Conservation (phyloP, 2,797 vertebrate genomes). For the Gymnodraco acuticeps region DNA sequence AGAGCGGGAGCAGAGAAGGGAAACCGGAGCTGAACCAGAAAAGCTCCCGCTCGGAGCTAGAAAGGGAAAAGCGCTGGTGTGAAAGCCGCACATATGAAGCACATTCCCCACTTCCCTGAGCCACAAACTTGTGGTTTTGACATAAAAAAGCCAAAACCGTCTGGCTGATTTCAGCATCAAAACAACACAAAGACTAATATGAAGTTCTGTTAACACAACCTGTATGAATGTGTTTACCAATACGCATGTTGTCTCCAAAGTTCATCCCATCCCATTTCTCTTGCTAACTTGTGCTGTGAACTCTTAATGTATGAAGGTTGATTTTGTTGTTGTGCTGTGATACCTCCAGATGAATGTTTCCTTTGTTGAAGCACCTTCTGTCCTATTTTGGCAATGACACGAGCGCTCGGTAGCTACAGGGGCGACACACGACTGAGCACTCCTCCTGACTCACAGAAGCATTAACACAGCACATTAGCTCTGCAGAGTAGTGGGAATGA, state of each 20-base stretch:
- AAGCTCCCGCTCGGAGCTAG: too few species aligned
- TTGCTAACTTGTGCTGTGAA: constrained; percentile 41
- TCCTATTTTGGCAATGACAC: constrained; percentile 82
- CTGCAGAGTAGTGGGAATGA: constrained; percentile 78
- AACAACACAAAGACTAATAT: background rate
- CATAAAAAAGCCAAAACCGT: constrained; percentile 14
- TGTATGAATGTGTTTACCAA: constrained; percentile 36
- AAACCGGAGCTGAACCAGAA: too few species aligned
- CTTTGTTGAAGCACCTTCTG: constrained; percentile 78
- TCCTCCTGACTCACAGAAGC: constrained; percentile 79
- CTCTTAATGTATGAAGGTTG: constrained; percentile 62
- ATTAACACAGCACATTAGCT: constrained; percentile 85
- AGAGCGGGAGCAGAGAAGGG: too few species aligned
- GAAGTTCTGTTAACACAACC: constrained; percentile 18
- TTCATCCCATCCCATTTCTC: constrained; percentile 49
- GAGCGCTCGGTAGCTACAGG: constrained; percentile 68
- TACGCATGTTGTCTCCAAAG: constrained; percentile 48
- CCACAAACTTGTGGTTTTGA: background rate
- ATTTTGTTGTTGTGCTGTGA: constrained; percentile 66
- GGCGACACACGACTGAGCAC: constrained; percentile 73
- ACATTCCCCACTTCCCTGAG: too few species aligned
- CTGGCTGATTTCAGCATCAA: too few species aligned
- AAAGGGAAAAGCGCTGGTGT: too few species aligned
- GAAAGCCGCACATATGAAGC: too few species aligned
- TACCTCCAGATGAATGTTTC: constrained; percentile 75